These are phyloP conservation scores for Leptinotarsa haldemani DNA, from an alignment of 2,888 invertebrate genomes.

Conservation along the genomic window DNA sequence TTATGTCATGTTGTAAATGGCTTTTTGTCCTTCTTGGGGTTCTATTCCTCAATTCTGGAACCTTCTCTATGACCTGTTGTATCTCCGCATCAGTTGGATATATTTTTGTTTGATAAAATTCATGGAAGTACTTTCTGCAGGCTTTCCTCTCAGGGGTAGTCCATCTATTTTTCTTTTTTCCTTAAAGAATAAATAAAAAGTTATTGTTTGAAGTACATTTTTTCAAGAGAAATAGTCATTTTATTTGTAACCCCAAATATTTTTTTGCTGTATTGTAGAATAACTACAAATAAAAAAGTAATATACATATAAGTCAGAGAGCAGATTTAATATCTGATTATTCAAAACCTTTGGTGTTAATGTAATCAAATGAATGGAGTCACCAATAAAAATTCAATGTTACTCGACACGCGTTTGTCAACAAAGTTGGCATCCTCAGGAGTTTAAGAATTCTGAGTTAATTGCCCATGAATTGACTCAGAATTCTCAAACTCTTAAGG, in stretches of 20 bases:
- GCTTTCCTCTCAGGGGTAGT: slow-evolving; percentile 6
- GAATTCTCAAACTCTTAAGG: neutral
- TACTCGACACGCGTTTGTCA: neutral
- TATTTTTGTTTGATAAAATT: slow-evolving; percentile 2
- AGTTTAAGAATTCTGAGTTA: neutral
- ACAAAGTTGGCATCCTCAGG: slow-evolving; percentile 5
- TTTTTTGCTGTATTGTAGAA: neutral
- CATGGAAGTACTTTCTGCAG: slow-evolving; percentile 13
- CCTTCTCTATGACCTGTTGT: slow-evolving; percentile 7
- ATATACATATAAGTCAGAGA: slow-evolving; percentile 4
- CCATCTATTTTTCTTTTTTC: neutral
- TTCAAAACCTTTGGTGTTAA: neutral
- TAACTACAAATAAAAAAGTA: neutral
- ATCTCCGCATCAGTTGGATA: neutral
- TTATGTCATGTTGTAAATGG: slow-evolving; percentile 6
- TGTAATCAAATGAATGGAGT: slow-evolving; percentile 1
- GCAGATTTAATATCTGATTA: neutral
- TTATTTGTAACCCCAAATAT: neutral
- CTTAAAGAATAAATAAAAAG: slow-evolving; percentile 5
- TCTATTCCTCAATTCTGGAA: slow-evolving; percentile 7
- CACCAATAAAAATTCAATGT: slow-evolving; percentile 2
- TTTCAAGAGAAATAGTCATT: neutral
- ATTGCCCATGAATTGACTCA: neutral
- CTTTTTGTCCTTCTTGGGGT: slow-evolving; percentile 6
- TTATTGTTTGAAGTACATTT: slow-evolving; percentile 2